Base-by-base conservation (phyloP, 2,113 vertebrate genomes). In the Pseudonaja textilis region DNA sequence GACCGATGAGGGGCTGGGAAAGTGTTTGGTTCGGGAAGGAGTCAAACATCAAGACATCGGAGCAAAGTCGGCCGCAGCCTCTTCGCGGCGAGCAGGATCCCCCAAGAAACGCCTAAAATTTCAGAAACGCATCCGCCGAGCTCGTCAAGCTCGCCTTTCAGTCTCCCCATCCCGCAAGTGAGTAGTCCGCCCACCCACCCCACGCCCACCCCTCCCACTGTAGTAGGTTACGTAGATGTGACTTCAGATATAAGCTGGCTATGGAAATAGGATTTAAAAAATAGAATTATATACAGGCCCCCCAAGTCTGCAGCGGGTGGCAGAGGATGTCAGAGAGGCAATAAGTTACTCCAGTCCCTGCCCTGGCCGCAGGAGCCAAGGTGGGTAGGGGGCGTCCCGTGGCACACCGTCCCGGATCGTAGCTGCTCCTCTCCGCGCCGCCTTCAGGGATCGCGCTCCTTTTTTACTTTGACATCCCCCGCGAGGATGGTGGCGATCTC, bases 401-500 rank as follows among this genome's bases (percentile, higher is more conserved):
- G 87, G 54, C 64, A 25, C 87, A 45, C n/a, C 2, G 45, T 47
- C 87, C 93, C 29, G 7, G 50, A 56, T 26, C 57, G 0, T 0
- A 5, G 92, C 92, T 42, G 54, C 87, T 5, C 39, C 34, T 69
- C 61, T 64, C 14, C 0, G 14, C 64, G 14, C 64, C 6, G 20
- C 14, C 20, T 69, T 96, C 97, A 98, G 50, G 97, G 97, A 94
- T 98, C 98, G 23, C 97, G 98, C 96, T 99, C 98, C 96, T 99
- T 98, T 97, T 99, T 99, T 64, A 99, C 98, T 22, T 98, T 98
- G 95, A 99, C 98, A 3, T 98, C 98, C 90, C 98, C 98, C 2
- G 98, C 98, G 64, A 99, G 95, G 89, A 99, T 99, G 95, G 98
- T 98, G 93, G 98, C 98, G 22, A 99, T 98, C 96, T 99, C 98